Evolutionary conservation across 2,888 invertebrate species (phyloP), one percentile per base, ranked within the genome.

Genomic region (Enoplolaimus lenunculus): DNA sequence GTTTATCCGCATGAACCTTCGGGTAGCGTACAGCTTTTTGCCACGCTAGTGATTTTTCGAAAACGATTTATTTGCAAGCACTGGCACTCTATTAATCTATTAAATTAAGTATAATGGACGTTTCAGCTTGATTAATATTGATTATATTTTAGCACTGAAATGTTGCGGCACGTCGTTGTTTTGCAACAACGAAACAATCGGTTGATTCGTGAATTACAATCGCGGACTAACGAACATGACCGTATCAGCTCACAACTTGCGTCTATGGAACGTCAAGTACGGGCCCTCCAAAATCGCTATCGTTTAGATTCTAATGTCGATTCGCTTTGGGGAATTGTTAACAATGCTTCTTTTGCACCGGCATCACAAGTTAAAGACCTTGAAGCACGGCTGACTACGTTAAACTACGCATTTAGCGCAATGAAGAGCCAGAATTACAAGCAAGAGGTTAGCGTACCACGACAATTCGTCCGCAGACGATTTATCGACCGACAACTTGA

Each of bases 231-330:
- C 2, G 68, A 68, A 45, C 26, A 68, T n/a, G 68, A 45, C 3
- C 68, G 35, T 26, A 68, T 68, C 60, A 70, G 64, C 21, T 31
- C 21, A n/a, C 76, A 76, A 64, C 70, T 74, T 7, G 73, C 74
- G 33, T 72, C 73, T 64, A 69, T 76, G 34, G 78, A 78, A 68
- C 72, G 72, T 45, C 45, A 45, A 21, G 45, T 45, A 7, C 7
- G 21, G 21, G 21, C 7, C 21, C 45, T 45, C 21, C 45, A 45
- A 45, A 45, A 45, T 45, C 45, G 45, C 45, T 45, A 45, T 45
- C 45, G 45, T 45, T 21, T 45, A 13, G 45, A 45, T 21, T 7
- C 45, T 45, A 45, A 45, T 13, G 45, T 45, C 21, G 45, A 45
- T 13, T 13, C 45, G 45, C 45, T 45, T 45, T 45, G 45, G 45